Evolutionary conservation across 1,140 invertebrate genomes (phyloP).

Genomic region (Maniola jurtina): DNA sequence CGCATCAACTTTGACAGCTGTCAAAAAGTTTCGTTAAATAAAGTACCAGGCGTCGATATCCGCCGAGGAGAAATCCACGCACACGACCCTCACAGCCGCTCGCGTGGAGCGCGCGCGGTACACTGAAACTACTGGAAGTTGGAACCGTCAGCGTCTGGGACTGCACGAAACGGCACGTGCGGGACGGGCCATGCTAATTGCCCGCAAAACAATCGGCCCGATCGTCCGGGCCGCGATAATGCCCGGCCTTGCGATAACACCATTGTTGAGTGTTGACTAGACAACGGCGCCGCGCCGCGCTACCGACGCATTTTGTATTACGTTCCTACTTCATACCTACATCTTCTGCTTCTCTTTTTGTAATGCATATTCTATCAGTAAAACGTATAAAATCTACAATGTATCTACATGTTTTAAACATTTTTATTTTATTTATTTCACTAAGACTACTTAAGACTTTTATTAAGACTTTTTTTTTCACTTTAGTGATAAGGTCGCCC

Average conservation of each 20-base stretch:
- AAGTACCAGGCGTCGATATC: slow-evolving; percentile 25
- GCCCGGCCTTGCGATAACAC: slow-evolving; percentile 52
- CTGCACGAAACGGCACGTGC: slow-evolving; percentile 48
- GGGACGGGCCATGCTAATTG: slow-evolving; percentile 70
- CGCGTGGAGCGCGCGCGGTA: slow-evolving; percentile 63
- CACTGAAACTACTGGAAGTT: slow-evolving; percentile 51
- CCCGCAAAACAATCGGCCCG: slow-evolving; percentile 72
- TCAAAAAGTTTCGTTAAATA: slow-evolving; percentile 22
- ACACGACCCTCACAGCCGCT: slow-evolving; percentile 44
- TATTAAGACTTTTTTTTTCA: no score
- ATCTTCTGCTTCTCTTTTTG: not conserved
- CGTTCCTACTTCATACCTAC: no score
- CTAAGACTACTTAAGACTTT: no score
- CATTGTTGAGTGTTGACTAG: slow-evolving; percentile 20
- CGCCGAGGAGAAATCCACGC: slow-evolving; percentile 9
- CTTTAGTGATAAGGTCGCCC: no score
- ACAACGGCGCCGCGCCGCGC: slow-evolving; percentile 12
- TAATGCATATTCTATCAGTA: not conserved
- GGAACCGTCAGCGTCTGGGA: slow-evolving; percentile 29
- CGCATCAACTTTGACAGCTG: not conserved
- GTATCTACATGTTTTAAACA: no score
- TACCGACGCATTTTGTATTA: not conserved
- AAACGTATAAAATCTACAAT: no score
- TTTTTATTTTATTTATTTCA: no score
- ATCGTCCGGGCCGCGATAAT: slow-evolving; percentile 60